Evolutionary conservation across 2,113 vertebrate genomes (phyloP), one percentile per base, ranked within the genome.

Genomic region (Aplodontia rufa): DNA sequence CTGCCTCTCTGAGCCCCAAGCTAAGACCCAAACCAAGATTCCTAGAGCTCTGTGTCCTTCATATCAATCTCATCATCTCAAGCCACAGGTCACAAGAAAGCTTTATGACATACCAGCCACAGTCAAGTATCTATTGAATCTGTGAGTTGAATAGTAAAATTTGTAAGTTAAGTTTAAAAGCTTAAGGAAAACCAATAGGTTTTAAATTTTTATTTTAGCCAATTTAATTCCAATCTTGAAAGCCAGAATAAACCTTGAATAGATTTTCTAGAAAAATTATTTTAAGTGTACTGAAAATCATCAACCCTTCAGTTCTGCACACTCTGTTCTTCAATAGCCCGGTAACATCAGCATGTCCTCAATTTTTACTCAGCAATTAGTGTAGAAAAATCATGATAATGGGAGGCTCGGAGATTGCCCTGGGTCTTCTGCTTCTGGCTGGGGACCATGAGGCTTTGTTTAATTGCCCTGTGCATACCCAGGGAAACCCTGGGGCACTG

Each of bases 181-280:
- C 37, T 42, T 84, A 37, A 93, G 42, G 62, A 87, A 88, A 14
- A 78, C 72, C 24, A 72, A 49, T 37, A 13, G 14, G 10, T n/a
- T 68, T 68, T 85, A 20, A 49, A 49, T 19, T 76, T 91, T 40
- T 58, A 17, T 45, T 91, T 82, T 90, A 68, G 20, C 19, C 69
- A 60, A 42, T 53, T 79, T 53, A 86, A 78, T 90, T 28, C 12
- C 26, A 51, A 64, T 11, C 13, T 26, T 81, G 80, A 95, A 93
- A 93, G 42, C 20, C 35, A 78, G 93, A 93, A 78, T 76, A 85
- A 90, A 87, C 42, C 42, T 93, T 84, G 47, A 90, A 42, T 66
- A 82, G n/a, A 53, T 35, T 32, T 79, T 90, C n/a, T 45, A 9
- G 64, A n/a, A 74, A 87, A 92, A 42, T 5, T 35, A 37, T 68